phyloP scores from a whole-genome alignment of 1,140 invertebrate species.

The Anadara kagoshimensis region DNA sequence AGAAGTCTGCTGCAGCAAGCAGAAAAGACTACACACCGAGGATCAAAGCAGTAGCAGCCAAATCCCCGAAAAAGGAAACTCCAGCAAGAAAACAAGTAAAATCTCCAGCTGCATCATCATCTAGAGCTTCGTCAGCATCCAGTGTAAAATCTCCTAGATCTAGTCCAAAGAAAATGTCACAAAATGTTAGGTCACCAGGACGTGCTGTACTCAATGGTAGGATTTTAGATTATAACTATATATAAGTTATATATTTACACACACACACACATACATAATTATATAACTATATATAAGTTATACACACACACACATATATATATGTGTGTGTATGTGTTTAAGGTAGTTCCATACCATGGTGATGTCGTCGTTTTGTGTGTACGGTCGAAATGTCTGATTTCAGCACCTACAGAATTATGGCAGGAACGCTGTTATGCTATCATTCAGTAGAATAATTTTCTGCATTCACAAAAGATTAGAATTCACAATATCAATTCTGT shows the following conservation, averaged over 20 bases:
- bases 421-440: no score
- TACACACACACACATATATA: no score
- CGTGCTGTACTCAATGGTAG: background rate
- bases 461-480: no score
- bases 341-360: no score
- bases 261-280: background rate
- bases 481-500: no score
- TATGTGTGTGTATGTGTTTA: no score
- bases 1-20: conserved; percentile 12
- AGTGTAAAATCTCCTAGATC: conserved; percentile 2
- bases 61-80: background rate
- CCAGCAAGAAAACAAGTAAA: conserved; percentile 17
- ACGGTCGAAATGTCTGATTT: no score
- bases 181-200: conserved; percentile 8
- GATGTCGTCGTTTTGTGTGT: no score
- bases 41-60: background rate
- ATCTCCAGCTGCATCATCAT: background rate
- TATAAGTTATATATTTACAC: background rate
- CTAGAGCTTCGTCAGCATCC: conserved; percentile 16
- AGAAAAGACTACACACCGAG: conserved; percentile 12
- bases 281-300: background rate
- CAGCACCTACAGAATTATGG: no score
- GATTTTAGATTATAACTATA: background rate
- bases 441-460: no score
- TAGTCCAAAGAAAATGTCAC: background rate